A percentile compares a stretch with the other conserved stretches of the same genome.
These are phyloP conservation scores for Semnornis frantzii DNA, from an alignment of 2,113 vertebrate species.

Conservation along the genomic window DNA sequence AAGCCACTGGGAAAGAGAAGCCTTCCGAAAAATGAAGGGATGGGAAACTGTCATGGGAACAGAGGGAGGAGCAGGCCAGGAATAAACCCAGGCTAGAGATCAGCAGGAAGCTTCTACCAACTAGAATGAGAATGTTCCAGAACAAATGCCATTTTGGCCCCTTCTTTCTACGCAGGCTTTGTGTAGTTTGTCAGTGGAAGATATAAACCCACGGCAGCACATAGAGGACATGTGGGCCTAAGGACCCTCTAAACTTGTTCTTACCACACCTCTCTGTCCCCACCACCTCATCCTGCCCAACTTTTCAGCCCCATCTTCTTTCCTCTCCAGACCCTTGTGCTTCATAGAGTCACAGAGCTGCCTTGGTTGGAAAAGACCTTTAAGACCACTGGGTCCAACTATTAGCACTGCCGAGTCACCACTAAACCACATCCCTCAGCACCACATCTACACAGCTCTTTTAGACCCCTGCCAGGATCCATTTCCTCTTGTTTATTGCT, in stretches of 20 bases:
- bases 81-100: neutral
- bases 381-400: too few relatives aligned
- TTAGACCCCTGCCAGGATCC: too few relatives aligned
- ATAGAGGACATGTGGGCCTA: neutral
- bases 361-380: too few relatives aligned
- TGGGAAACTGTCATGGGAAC: neutral
- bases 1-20: neutral
- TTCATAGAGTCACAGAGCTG: too few relatives aligned
- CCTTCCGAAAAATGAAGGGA: neutral
- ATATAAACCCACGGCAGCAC: neutral
- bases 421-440: too few relatives aligned
- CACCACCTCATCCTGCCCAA: too few relatives aligned
- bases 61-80: neutral
- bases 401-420: too few relatives aligned
- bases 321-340: neutral
- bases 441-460: too few relatives aligned
- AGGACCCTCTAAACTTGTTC: neutral
- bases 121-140: neutral
- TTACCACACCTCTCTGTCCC: neutral
- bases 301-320: neutral
- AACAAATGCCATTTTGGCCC: neutral
- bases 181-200: neutral
- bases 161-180: neutral
- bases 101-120: neutral
- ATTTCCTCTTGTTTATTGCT: too few relatives aligned